Percentiles rank a stretch among this genome's conserved stretches.
phyloP scores from a whole-genome alignment of 1,140 invertebrate species.

The Cyphomyrmex costatus region DNA sequence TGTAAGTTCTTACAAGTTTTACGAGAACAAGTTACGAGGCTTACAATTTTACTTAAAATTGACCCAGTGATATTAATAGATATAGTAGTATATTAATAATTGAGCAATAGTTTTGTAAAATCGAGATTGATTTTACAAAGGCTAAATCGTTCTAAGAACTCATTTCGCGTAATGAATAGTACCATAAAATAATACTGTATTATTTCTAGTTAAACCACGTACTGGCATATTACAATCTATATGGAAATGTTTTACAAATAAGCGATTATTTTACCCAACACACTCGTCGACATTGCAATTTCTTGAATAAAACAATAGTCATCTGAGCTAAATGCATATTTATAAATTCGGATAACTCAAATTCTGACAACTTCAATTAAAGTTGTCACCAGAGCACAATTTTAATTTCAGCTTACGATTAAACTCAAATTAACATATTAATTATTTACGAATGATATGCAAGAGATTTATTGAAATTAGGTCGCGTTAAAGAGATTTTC shows the following conservation, averaged over 20 bases:
- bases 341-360: too few species aligned
- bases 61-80: neutral
- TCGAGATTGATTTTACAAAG: neutral
- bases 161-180: neutral
- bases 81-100: neutral
- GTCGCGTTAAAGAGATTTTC: neutral
- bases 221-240: neutral
- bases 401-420: neutral
- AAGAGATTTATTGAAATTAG: neutral
- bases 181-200: neutral
- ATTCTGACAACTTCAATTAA: neutral
- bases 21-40: too few species aligned
- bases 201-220: neutral
- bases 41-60: too few species aligned
- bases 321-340: neutral
- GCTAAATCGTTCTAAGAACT: neutral
- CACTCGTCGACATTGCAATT: neutral
- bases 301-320: neutral
- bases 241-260: neutral
- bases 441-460: neutral
- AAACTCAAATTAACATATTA: constrained; percentile 5
- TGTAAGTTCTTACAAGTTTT: too few species aligned
- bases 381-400: neutral
- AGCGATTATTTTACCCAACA: constrained; percentile 1
- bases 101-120: neutral